Evolutionary conservation across 2,113 vertebrate genomes (phyloP).

Genomic region (Python bivittatus): DNA sequence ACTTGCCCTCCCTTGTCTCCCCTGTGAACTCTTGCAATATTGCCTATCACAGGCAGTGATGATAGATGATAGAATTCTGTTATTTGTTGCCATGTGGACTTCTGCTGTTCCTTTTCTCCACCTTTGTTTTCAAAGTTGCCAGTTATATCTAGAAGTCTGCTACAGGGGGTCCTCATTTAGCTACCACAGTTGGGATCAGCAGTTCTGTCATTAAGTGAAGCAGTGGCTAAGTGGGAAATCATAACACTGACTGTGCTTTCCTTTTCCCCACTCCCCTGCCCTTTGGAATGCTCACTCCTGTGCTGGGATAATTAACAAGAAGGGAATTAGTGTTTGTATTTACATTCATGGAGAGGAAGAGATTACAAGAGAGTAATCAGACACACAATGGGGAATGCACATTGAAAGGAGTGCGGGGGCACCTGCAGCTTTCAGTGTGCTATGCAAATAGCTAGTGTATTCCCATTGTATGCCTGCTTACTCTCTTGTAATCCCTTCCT

Average conservation of each 20-base stretch:
- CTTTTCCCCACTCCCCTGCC: neutral
- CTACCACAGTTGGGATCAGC: neutral
- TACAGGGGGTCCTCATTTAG: neutral
- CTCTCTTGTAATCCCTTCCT: neutral
- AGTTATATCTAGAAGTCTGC: neutral
- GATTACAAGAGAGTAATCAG: neutral
- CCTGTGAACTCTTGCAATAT: neutral
- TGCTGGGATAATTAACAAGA: neutral
- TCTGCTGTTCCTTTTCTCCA: neutral
- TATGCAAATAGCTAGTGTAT: neutral
- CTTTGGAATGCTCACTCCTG: neutral
- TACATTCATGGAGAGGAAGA: neutral
- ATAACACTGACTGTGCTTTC: neutral
- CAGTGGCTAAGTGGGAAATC: neutral
- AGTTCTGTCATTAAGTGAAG: neutral
- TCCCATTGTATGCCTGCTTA: neutral
- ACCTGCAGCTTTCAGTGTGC: neutral
- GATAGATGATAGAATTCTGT: neutral
- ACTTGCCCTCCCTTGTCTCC: neutral
- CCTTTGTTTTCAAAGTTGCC: neutral
- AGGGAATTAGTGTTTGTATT: neutral
- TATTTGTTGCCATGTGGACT: neutral
- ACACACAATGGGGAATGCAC: neutral
- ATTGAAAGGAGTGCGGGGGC: neutral
- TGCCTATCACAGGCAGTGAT: neutral